phyloP scores from a whole-genome alignment of 2,888 invertebrate species.

The Nowickia ferox region DNA sequence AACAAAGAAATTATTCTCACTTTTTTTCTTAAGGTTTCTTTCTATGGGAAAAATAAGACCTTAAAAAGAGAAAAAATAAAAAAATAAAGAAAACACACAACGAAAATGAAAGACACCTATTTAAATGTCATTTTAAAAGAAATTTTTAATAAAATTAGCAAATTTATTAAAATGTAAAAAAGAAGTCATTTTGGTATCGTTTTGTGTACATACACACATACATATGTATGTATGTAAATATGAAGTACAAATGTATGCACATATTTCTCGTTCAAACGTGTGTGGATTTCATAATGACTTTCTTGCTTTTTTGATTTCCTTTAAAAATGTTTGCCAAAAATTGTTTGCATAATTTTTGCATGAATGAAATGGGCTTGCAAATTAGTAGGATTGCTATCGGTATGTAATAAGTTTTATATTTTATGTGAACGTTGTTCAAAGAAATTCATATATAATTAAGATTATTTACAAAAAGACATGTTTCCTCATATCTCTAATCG shows the following conservation, averaged over 20 bases:
- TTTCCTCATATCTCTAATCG: no score
- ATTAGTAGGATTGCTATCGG: conserved; percentile 3
- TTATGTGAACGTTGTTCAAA: not conserved
- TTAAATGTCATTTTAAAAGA: conserved; percentile 58
- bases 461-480: no score
- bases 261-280: conserved; percentile 53
- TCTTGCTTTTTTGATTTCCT: not conserved
- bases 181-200: conserved; percentile 7
- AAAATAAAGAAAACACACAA: not conserved
- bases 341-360: not conserved
- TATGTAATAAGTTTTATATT: not conserved
- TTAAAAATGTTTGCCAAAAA: not conserved
- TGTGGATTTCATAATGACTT: conserved; percentile 7
- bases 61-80: not conserved
- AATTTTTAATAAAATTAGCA: conserved; percentile 65
- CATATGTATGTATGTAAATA: no score
- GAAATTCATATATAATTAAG: not conserved
- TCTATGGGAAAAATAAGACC: conserved; percentile 7
- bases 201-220: no score
- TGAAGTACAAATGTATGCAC: no score
- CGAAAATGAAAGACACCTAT: conserved; percentile 31
- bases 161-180: conserved; percentile 62
- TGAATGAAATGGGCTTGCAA: not conserved
- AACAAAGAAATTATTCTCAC: conserved; percentile 16
- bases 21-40: not conserved